Base-by-base conservation (phyloP, 2,797 vertebrate species). In the Molossus alvarezi region DNA sequence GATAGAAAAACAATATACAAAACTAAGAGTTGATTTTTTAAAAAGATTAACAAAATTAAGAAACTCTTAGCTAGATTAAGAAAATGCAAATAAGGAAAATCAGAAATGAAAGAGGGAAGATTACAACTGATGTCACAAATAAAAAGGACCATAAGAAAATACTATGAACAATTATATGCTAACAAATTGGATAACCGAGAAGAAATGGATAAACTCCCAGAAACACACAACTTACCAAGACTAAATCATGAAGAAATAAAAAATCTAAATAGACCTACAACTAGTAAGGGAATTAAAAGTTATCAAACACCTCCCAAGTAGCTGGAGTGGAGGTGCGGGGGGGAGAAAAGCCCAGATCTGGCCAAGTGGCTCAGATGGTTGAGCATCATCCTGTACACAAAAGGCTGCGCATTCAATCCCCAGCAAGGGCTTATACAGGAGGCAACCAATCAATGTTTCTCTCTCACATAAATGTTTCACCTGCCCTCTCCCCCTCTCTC, bases 21-120 rank as follows among this genome's bases (percentile, higher is more conserved):
- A 67, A 76, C 58, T 55, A 62, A 29, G 3, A 73, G 58, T 29
- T 89, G 29, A 0, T 51, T 60, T 76, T 94, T 71, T 51, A 37
- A 89, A 60, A 67, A 83, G 72, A 81, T 88, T 17, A 33, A 94
- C 27, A 90, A 64, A 94, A 62, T 14, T 79, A 33, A 45, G 8
- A 90, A 69, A 6, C 29, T 37, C 27, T 85, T 48, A 91, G 21
- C 33, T 81, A 83, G 62, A 64, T 45, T 81, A 71, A 69, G 62
- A 23, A 71, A 84, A 77, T 25, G 20, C 41, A 85, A 71, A 60
- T 62, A 77, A 67, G 20, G 67, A 67, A 94, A 77, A 71, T 69
- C 64, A 60, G 71, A 84, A 84, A 60, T 51, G 37, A 94, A 84
- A 90, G 41, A 25, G 27, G 37, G 33, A 27, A 71, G 14, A 76